phyloP scores from a whole-genome alignment of 2,113 vertebrate genomes.

The Ursus arctos region DNA sequence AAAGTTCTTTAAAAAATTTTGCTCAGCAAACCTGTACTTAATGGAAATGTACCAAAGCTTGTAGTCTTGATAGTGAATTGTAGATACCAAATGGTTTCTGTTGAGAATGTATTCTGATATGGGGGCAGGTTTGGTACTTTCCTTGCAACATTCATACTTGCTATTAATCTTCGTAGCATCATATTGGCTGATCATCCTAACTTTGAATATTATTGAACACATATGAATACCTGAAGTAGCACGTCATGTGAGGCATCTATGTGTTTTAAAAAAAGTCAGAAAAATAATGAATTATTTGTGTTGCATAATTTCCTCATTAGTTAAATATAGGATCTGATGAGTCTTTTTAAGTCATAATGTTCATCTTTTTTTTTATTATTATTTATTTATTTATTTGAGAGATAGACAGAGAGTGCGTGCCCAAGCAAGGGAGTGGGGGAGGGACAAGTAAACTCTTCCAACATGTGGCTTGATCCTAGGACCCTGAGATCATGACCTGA shows the following conservation, averaged over 20 bases:
- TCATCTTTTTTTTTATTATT: not conserved
- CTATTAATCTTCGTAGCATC: not conserved
- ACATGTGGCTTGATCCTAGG: not conserved
- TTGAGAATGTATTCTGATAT: not conserved
- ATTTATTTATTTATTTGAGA: not conserved
- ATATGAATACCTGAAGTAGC: not conserved
- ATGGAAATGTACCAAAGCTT: slow-evolving; percentile 16
- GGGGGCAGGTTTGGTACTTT: not conserved
- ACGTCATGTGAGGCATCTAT: not conserved
- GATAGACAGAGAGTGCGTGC: not conserved
- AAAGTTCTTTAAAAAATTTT: not conserved
- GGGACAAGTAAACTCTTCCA: not conserved
- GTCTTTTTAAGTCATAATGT: slow-evolving; percentile 27
- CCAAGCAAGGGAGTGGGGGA: not conserved
- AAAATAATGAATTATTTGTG: not conserved
- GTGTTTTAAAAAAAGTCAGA: not conserved
- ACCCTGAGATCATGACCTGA: not conserved
- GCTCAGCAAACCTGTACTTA: not conserved
- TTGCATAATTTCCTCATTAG: not conserved
- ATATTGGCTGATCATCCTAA: not conserved
- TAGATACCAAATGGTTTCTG: not conserved
- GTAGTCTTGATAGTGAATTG: not conserved
- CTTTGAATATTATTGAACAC: not conserved
- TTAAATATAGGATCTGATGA: not conserved
- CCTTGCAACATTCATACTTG: not conserved